Base-by-base conservation (phyloP, 2,888 invertebrate genomes). In the Steinernema carpocapsae region DNA sequence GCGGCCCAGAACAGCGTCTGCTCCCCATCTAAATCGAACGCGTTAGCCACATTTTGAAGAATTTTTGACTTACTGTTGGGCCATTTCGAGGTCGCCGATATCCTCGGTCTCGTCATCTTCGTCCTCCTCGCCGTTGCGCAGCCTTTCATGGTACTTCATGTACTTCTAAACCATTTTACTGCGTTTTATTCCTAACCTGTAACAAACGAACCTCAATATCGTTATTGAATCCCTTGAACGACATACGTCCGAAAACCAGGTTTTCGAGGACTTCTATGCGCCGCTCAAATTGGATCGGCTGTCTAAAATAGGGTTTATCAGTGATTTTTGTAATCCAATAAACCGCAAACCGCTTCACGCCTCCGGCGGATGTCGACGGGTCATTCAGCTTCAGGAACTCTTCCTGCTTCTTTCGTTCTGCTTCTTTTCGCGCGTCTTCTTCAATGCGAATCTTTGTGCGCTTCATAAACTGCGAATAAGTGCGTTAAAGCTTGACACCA, bases 221-320 rank as follows among this genome's bases (percentile, higher is more conserved):
- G 32, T 94, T 93, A 89, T 97, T 96, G 92, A 94, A 94, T 12
- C 95, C 96, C 83, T 93, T 92, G 88, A 92, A 97, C 73, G 95
- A 95, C 80, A 94, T 89, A 79, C 96, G 91, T 1, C 95, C 95
- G 83, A 93, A 93, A 22, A 92, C 90, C 46, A 95, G 90, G 80
- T 92, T 91, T 87, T 93, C 93, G 86, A 94, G 93, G 80, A 91
- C 91, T 24, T 91, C 90, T 86, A 92, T 93, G 88, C 94, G 94
- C 17, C 26, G 74, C 22, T 72, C 75, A 71, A 72, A 76, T 29
- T 79, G 76, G 10, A 72, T 37, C 1, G 29, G 19, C 37, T 78
- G 56, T 12, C 76, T 76, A 42, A 0, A 76, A 76, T 43, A 71
- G 1, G 19, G 10, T 4, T 43, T 14, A 42, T 4, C 22, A 56